Evolutionary conservation across 2,797 vertebrate species (phyloP).

Genomic region (Caiman crocodilus): DNA sequence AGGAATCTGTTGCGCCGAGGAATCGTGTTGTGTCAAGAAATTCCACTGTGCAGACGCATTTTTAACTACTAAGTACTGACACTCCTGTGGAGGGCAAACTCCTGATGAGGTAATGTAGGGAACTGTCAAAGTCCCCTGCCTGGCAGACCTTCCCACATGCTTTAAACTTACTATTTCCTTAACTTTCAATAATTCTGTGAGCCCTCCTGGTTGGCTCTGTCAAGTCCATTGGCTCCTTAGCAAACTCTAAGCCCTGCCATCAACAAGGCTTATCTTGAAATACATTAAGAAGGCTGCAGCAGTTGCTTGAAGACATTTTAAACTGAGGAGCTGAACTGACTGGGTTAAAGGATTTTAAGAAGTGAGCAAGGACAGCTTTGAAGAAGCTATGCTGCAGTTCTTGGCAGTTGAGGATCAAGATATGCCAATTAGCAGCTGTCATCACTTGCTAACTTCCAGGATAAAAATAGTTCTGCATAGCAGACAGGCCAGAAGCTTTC

Average conservation of each 20-base stretch:
- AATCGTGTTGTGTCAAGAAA: too few relatives aligned
- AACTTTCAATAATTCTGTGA: neutral
- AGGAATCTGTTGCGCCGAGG: too few relatives aligned
- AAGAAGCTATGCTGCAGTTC: neutral
- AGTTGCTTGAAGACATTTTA: neutral
- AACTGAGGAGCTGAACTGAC: neutral
- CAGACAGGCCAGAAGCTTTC: accelerated
- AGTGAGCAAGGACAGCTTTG: neutral
- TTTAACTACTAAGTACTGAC: too few relatives aligned
- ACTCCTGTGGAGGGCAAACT: neutral
- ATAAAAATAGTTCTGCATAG: neutral
- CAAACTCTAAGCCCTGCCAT: neutral
- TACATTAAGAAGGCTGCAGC: neutral
- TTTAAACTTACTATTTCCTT: neutral
- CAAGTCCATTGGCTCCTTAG: neutral
- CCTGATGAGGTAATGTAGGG: too few relatives aligned
- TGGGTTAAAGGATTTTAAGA: neutral
- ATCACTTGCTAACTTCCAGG: neutral
- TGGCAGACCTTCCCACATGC: neutral
- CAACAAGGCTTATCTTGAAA: neutral
- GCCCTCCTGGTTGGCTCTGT: accelerated
- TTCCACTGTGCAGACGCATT: too few relatives aligned
- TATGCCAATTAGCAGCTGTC: accelerated
- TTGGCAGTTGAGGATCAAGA: too few relatives aligned
- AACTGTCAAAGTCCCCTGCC: too few relatives aligned